These are phyloP conservation scores for Chrysoperla carnea DNA, from an alignment of 1,140 invertebrate species.

Conservation along the genomic window DNA sequence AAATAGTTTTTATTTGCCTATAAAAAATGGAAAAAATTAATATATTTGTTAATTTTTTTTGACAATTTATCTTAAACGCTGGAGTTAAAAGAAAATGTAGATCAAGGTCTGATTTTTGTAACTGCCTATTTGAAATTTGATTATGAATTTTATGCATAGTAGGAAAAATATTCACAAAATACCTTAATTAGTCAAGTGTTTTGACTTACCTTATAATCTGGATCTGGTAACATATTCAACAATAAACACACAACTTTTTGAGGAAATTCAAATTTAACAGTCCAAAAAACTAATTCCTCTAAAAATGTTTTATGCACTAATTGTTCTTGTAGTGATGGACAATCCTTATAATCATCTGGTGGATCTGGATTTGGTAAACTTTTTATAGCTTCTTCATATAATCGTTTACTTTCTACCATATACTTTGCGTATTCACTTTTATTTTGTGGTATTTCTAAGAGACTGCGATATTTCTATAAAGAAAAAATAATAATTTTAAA, in stretches of 20 bases:
- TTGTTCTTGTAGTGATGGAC: constrained; percentile 60
- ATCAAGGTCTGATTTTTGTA: too few species aligned
- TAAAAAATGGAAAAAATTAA: too few species aligned
- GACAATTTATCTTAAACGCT: too few species aligned
- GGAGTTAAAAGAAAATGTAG: too few species aligned
- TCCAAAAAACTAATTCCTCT: constrained; percentile 96
- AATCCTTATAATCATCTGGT: constrained; percentile 57
- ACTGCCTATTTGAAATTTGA: too few species aligned
- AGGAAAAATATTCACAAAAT: too few species aligned
- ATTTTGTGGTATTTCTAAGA: constrained; percentile 35
- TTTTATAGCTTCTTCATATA: constrained; percentile 63
- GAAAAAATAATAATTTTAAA: constrained; percentile 1
- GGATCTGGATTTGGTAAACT: constrained; percentile 65
- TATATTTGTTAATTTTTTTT: too few species aligned
- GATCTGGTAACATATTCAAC: constrained; percentile 90
- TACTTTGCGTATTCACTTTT: constrained; percentile 52
- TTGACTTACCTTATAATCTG: constrained; percentile 80
- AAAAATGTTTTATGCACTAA: constrained; percentile 75
- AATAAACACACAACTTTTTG: constrained; percentile 90
- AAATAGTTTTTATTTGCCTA: too few species aligned
- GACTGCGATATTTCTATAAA: constrained; percentile 35
- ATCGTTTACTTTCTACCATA: constrained; percentile 49
- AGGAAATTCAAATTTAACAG: constrained; percentile 92
- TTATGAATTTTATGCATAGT: too few species aligned
- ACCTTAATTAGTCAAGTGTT: too few species aligned